Evolutionary conservation across 2,113 vertebrate species (phyloP).

Genomic region (Muntiacus muntjak): DNA sequence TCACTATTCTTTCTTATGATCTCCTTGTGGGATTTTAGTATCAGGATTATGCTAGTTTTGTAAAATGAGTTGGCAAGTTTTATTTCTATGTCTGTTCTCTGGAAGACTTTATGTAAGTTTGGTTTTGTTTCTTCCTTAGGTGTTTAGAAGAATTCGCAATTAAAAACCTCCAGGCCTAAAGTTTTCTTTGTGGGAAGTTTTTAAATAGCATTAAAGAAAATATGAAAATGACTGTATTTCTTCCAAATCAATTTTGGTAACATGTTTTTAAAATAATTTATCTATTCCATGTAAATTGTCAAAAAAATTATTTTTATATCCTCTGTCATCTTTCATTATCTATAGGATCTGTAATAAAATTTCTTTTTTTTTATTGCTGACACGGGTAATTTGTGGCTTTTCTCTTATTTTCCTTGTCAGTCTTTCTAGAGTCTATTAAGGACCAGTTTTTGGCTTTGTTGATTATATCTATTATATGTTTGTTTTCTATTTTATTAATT

Average conservation of each 20-base stretch:
- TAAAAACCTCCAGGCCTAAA: not conserved
- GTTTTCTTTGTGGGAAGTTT: not conserved
- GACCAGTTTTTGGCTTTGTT: not conserved
- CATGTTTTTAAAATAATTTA: constrained; percentile 7
- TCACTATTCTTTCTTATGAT: not conserved
- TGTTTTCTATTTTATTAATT: not conserved
- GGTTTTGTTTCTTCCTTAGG: not conserved
- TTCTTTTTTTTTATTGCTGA: not conserved
- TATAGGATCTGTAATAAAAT: not conserved
- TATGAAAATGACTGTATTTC: not conserved
- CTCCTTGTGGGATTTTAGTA: not conserved
- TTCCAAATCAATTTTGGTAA: not conserved
- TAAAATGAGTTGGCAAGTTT: not conserved
- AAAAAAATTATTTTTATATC: not conserved
- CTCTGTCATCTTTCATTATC: not conserved
- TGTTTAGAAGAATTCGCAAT: constrained; percentile 1
- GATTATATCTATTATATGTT: not conserved
- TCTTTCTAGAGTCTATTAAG: not conserved
- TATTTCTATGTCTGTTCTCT: not conserved
- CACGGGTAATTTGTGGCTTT: not conserved
- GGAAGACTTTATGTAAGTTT: not conserved
- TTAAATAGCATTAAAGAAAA: constrained; percentile 18
- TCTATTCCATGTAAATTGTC: not conserved
- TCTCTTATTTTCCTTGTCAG: not conserved
- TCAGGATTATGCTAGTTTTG: not conserved